Evolutionary conservation across 2,113 vertebrate species (phyloP).

Genomic region (Shinisaurus crocodilurus): DNA sequence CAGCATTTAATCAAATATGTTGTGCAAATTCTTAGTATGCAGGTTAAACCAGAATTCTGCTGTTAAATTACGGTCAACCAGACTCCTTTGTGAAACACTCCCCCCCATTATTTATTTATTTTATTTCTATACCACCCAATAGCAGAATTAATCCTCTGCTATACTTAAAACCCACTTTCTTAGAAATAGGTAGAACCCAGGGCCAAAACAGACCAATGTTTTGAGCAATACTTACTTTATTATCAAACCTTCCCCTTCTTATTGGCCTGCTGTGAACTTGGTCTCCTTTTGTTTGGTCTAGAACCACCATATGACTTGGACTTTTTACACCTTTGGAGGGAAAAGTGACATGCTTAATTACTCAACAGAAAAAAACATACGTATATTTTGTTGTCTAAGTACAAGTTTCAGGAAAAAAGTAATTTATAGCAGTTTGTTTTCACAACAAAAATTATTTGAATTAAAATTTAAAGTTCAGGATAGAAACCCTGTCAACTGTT

Average conservation of each 20-base stretch:
- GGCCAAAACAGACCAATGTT: not conserved
- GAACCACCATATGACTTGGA: slow-evolving; percentile 84
- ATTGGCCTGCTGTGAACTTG: slow-evolving; percentile 82
- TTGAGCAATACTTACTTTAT: slow-evolving; percentile 83
- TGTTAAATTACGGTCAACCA: not conserved
- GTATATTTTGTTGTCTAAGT: not conserved
- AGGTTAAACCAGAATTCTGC: not conserved
- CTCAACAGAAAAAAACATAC: too few relatives aligned
- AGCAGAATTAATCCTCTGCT: too few relatives aligned
- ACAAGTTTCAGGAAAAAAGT: not conserved
- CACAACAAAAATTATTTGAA: not conserved
- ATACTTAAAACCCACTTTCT: not conserved
- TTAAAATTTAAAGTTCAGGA: not conserved
- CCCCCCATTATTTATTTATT: too few relatives aligned
- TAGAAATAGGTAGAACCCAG: not conserved
- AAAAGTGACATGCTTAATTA: not conserved
- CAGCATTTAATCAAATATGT: not conserved
- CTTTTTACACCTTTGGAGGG: slow-evolving; percentile 83
- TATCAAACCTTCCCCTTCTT: slow-evolving; percentile 89
- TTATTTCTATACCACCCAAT: too few relatives aligned
- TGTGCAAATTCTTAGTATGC: not conserved
- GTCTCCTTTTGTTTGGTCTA: slow-evolving; percentile 87
- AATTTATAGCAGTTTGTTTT: not conserved
- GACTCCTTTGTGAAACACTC: not conserved
- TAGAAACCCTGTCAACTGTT: not conserved